Conservation (phyloP, 2,888 invertebrate genomes). For the Macrosiphum euphorbiae region DNA sequence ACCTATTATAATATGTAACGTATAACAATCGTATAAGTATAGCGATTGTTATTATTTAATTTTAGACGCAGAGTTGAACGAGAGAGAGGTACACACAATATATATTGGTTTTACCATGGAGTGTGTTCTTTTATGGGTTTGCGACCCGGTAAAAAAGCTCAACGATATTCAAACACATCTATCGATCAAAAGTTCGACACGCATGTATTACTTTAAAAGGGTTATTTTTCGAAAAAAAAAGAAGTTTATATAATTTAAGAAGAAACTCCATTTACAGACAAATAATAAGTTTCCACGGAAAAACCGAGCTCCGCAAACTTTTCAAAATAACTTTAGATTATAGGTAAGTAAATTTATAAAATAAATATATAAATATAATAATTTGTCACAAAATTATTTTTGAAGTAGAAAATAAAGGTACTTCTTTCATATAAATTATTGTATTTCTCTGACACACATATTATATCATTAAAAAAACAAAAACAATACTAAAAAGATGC, state of each 20-base stretch:
- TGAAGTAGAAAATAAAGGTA: neutral
- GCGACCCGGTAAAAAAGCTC: neutral
- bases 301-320: neutral
- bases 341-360: too few species aligned
- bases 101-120: neutral
- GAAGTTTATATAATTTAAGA: neutral
- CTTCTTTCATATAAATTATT: neutral
- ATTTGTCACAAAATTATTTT: neutral
- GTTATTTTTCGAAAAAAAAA: neutral
- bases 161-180: neutral
- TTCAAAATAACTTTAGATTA: neutral
- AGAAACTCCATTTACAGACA: neutral
- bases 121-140: neutral
- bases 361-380: too few species aligned
- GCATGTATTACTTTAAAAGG: neutral
- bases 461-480: too few species aligned
- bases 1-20: neutral
- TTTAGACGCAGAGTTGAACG: neutral
- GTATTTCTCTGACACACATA: neutral
- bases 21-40: neutral
- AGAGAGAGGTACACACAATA: neutral
- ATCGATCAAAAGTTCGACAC: neutral
- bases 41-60: neutral
- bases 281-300: neutral
- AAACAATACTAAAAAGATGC: too few species aligned